Evolutionary conservation across 2,113 vertebrate genomes (phyloP).

Genomic region (Syrrhaptes paradoxus): DNA sequence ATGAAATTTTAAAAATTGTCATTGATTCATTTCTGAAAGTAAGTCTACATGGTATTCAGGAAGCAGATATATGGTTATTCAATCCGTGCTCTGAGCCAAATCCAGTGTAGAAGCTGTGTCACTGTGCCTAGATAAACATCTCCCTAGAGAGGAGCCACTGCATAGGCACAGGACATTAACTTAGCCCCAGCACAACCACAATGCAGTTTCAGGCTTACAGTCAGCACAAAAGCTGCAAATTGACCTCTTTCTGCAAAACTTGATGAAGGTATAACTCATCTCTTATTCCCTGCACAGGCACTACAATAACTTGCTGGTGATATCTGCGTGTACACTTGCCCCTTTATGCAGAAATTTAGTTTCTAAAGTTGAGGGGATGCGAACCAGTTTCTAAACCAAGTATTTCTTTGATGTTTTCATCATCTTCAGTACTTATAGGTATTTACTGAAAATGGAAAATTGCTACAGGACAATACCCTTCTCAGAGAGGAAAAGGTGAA

Average conservation of each 20-base stretch:
- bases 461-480: background rate
- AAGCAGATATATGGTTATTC: background rate
- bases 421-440: background rate
- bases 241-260: background rate
- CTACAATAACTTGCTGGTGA: background rate
- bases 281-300: background rate
- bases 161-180: background rate
- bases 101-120: background rate
- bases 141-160: background rate
- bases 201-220: background rate
- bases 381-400: background rate
- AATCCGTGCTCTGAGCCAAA: background rate
- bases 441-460: background rate
- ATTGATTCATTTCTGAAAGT: background rate
- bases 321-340: background rate
- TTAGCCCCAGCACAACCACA: background rate
- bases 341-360: background rate
- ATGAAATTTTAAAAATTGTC: background rate
- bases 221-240: background rate
- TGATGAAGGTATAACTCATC: background rate
- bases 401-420: background rate
- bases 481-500: background rate
- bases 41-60: background rate
- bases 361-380: background rate
- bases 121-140: background rate